phyloP scores from a whole-genome alignment of 2,797 vertebrate species.

The Myripristis murdjan region DNA sequence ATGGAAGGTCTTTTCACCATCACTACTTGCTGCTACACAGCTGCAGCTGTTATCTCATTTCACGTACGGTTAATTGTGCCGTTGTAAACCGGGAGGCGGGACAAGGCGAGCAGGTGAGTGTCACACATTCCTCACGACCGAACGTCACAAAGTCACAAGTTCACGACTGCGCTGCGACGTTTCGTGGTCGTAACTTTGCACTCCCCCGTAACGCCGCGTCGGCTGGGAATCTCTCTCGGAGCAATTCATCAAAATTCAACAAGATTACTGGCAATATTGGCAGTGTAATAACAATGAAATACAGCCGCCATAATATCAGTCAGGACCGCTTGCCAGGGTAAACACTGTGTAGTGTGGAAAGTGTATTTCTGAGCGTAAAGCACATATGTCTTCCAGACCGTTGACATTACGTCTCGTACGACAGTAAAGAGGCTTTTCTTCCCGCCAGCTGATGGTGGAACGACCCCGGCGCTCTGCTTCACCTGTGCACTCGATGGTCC shows the following conservation, averaged over 20 bases:
- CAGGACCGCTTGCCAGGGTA: constrained; percentile 65
- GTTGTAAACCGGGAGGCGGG: too few relatives aligned
- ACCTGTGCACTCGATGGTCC: constrained; percentile 65
- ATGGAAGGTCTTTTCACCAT: too few relatives aligned
- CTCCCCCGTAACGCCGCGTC: background rate
- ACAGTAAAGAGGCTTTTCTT: constrained; percentile 57
- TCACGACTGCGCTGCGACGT: background rate
- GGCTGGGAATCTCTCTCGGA: constrained; percentile 47
- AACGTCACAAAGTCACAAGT: constrained; percentile 20
- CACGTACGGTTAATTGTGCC: too few relatives aligned
- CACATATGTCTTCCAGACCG: constrained; percentile 73
- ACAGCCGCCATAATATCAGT: constrained; percentile 60
- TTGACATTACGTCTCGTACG: constrained; percentile 37
- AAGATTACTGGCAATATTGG: constrained; percentile 53
- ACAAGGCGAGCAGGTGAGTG: background rate
- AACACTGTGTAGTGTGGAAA: constrained; percentile 66
- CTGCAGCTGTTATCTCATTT: too few relatives aligned
- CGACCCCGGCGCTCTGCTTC: constrained; percentile 59
- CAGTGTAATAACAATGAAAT: constrained; percentile 72
- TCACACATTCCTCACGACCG: background rate
- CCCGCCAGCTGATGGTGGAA: constrained; percentile 48
- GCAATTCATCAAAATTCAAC: constrained; percentile 63
- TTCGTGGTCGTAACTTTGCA: constrained; percentile 22
- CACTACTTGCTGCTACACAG: too few relatives aligned
- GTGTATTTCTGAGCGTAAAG: constrained; percentile 64